A percentile compares a stretch with the other conserved stretches of the same genome.
phyloP scores from a whole-genome alignment of 2,797 vertebrate genomes.

The Salarias fasciatus region DNA sequence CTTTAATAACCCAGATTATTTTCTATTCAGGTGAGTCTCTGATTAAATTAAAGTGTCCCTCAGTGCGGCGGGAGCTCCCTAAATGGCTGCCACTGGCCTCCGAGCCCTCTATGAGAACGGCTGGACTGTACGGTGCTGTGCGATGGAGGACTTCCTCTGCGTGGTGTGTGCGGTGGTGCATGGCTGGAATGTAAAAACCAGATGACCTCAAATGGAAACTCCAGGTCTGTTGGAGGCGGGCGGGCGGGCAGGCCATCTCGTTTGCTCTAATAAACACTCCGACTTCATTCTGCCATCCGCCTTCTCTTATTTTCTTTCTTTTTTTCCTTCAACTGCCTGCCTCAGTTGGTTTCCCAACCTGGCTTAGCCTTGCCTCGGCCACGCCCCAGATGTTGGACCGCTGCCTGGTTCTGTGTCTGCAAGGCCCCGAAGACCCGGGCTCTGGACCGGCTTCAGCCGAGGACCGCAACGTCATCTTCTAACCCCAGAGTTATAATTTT shows the following conservation, averaged over 20 bases:
- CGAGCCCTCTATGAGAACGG: slow-evolving; percentile 32
- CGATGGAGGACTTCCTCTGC: slow-evolving; percentile 58
- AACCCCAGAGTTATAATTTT: slow-evolving; percentile 79
- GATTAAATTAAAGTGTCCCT: slow-evolving; percentile 6
- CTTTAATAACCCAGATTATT: no score
- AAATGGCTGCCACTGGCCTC: slow-evolving; percentile 23
- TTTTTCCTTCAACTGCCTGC: slow-evolving; percentile 1
- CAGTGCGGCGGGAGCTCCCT: slow-evolving; percentile 30
- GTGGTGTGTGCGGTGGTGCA: slow-evolving; percentile 56
- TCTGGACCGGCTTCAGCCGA: slow-evolving; percentile 34
- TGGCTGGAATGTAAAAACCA: slow-evolving; percentile 81
- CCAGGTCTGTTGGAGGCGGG: slow-evolving; percentile 53
- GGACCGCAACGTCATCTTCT: slow-evolving; percentile 69
- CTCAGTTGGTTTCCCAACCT: slow-evolving; percentile 40
- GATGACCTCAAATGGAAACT: slow-evolving; percentile 83
- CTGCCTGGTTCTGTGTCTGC: slow-evolving; percentile 28
- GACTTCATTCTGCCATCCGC: slow-evolving; percentile 30
- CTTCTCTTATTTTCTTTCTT: background rate
- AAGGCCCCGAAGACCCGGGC: background rate
- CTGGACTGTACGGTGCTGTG: slow-evolving; percentile 29
- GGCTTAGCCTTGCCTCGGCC: slow-evolving; percentile 49
- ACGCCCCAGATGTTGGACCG: slow-evolving; percentile 57
- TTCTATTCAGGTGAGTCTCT: background rate
- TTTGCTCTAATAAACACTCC: slow-evolving; percentile 68
- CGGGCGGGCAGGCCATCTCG: slow-evolving; percentile 61